Percentiles rank a stretch among this genome's conserved stretches.
These are phyloP conservation scores for Isichthys henryi DNA, from an alignment of 2,113 vertebrate genomes.

Conservation along the genomic window DNA sequence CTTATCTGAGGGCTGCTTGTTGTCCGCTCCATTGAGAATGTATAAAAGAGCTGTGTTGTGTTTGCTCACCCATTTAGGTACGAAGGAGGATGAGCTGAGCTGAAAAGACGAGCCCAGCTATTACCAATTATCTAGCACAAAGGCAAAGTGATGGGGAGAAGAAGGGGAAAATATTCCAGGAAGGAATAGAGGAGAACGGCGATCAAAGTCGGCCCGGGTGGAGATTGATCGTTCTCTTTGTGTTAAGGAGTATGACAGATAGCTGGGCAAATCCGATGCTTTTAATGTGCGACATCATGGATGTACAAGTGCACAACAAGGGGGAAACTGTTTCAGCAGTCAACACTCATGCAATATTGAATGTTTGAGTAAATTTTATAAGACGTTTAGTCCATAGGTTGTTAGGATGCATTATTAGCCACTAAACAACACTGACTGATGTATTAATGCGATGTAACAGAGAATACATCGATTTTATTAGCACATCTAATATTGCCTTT, in stretches of 20 bases:
- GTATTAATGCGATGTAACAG: not conserved
- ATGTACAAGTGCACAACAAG: no score
- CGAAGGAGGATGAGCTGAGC: not conserved
- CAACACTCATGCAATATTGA: not conserved
- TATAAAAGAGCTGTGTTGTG: not conserved
- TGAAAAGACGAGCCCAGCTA: not conserved
- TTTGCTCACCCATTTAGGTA: not conserved
- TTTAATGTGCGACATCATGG: not conserved
- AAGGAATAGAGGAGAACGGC: not conserved
- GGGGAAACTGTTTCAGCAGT: not conserved
- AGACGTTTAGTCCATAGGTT: not conserved
- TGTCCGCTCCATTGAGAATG: not conserved
- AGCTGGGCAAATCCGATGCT: not conserved
- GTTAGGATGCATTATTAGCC: not conserved
- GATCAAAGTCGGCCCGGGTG: no score
- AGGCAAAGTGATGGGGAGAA: not conserved
- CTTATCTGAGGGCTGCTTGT: not conserved
- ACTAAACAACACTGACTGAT: not conserved
- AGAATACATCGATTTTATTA: not conserved
- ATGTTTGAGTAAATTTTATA: not conserved
- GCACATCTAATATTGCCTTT: not conserved
- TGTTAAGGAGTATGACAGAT: not conserved
- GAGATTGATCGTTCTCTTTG: not conserved
- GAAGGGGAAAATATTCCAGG: not conserved
- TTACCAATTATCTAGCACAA: conserved; percentile 12